Evolutionary conservation across 2,797 vertebrate species (phyloP), one percentile per base, ranked within the genome.

Genomic region (Synaphobranchus kaupii): DNA sequence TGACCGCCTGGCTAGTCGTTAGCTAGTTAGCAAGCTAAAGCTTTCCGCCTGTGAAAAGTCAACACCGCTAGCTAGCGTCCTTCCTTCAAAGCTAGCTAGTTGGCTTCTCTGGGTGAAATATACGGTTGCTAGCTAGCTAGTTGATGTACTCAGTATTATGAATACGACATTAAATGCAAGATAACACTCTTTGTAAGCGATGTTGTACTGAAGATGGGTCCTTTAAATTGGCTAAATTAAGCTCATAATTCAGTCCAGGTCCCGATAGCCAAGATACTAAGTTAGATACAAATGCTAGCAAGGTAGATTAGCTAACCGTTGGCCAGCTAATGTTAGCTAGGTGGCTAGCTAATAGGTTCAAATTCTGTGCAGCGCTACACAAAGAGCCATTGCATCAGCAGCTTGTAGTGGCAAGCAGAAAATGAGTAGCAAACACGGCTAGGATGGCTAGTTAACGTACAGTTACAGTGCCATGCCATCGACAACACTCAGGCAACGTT

Each of bases 301-400:
- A 34, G 28, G 28, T 34, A 31, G 71, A 15, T 76, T 76, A 90
- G 90, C 87, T 90, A 90, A 88, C 90, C 89, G 90, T 92, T 87
- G 90, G 34, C 34, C 63, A 28, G n/a, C 63, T 28, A 68, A 28
- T 68, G 63, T 68, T 68, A 68, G 93, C 82, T 28, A 83, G n/a
- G 50, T 54, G 50, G 31, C 54, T 83, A 56, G 52, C 28, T 66
- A 91, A 94, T 91, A 92, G 90, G 91, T 90, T 71, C 91, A 92
- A 92, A 94, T 91, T 92, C 88, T 89, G 90, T 87, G 86, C 81
- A 25, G 73, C 58, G 84, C 87, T 78, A 94, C 93, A 93, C 91
- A 90, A 93, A 92, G 86, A 86, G 90, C 89, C 89, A 90, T 95
- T 95, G 94, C 95, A 95, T 96, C 95, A 95, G 95, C 85, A 76